Percentiles rank a stretch among this genome's conserved stretches.
Evolutionary conservation across 2,888 invertebrate genomes (phyloP).

Genomic region (Spilosoma lubricipeda): DNA sequence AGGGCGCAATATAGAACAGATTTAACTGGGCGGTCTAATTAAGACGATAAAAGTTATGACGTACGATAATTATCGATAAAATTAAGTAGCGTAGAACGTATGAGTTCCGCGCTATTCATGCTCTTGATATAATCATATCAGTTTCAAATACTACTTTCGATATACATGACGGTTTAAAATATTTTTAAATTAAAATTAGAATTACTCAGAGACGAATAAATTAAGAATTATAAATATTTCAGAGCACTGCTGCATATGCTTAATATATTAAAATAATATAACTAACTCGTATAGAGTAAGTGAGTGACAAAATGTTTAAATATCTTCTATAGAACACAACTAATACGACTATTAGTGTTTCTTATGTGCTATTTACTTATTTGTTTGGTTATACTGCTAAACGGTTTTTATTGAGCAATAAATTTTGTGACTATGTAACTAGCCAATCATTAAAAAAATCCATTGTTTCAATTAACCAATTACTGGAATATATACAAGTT

Average conservation of each 20-base stretch:
- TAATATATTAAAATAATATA: neutral
- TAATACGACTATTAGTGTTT: neutral
- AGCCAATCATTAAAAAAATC: neutral
- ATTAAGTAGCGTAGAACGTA: conserved; percentile 20
- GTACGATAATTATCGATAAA: conserved; percentile 29
- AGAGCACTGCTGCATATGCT: neutral
- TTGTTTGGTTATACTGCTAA: neutral
- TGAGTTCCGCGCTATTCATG: conserved; percentile 17
- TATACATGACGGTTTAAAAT: too few species aligned
- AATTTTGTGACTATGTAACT: neutral
- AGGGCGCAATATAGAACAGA: conserved; percentile 15
- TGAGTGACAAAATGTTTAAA: neutral
- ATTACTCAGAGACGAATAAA: too few species aligned
- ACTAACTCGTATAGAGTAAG: neutral
- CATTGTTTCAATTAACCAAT: neutral
- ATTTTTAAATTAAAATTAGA: too few species aligned
- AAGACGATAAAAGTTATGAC: conserved; percentile 35
- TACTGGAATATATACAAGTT: neutral
- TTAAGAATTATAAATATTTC: too few species aligned
- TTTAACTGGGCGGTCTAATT: conserved; percentile 27
- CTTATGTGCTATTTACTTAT: neutral
- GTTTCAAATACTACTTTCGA: too few species aligned
- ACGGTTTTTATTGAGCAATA: neutral
- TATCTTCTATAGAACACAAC: neutral
- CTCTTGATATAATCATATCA: neutral